phyloP scores from a whole-genome alignment of 2,888 invertebrate genomes.

The Pteria penguin region DNA sequence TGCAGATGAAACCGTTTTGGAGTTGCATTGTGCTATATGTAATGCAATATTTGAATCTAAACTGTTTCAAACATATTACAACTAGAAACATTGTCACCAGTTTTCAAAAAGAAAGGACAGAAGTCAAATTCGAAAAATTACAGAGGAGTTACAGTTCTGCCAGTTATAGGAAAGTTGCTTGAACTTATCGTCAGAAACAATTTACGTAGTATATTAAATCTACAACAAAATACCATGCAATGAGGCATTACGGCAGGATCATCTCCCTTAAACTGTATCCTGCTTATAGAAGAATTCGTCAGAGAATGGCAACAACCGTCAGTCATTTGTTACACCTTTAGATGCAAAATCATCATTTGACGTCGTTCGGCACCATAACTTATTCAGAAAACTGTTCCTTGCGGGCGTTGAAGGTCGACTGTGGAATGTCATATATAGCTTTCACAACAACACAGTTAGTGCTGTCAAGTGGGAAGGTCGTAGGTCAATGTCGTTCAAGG shows the following conservation, averaged over 20 bases:
- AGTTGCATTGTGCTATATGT: neutral
- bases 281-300: slow-evolving; percentile 16
- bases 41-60: neutral
- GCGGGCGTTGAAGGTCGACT: slow-evolving; percentile 5
- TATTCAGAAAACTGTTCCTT: slow-evolving; percentile 13
- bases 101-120: slow-evolving; percentile 10
- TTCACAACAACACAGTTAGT: neutral
- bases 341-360: slow-evolving; percentile 35
- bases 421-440: slow-evolving; percentile 13
- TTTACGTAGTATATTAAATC: neutral
- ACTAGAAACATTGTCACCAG: neutral
- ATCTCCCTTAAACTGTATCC: neutral
- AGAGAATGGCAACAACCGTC: neutral
- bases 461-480: slow-evolving; percentile 16
- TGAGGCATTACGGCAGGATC: slow-evolving; percentile 19
- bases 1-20: neutral
- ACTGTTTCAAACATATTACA: neutral
- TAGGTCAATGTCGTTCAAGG: neutral
- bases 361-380: slow-evolving; percentile 16
- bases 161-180: slow-evolving; percentile 6
- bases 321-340: slow-evolving; percentile 2
- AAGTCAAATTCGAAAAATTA: slow-evolving; percentile 5
- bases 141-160: neutral
- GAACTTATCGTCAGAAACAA: neutral
- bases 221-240: too few species aligned